A percentile compares a stretch with the other conserved stretches of the same genome.
Conservation (phyloP, 1,140 invertebrate genomes). For the Piezodorus guildinii region DNA sequence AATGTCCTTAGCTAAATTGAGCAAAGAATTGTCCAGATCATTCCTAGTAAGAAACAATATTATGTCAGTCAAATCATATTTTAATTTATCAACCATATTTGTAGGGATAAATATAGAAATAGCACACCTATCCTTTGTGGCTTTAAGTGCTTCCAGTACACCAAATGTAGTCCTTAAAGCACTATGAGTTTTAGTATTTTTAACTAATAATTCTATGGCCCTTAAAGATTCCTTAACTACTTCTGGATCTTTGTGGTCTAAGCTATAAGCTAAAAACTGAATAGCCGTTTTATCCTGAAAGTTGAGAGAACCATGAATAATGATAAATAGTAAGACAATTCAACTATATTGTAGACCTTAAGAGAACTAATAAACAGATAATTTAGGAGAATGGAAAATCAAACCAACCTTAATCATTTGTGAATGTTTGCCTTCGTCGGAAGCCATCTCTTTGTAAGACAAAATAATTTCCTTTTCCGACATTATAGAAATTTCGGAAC, state of each 20-base stretch:
- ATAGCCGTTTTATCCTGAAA: conserved; percentile 23
- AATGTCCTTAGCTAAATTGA: conserved; percentile 7
- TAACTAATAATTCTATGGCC: conserved; percentile 17
- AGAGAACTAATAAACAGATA: neutral
- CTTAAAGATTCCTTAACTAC: conserved; percentile 16
- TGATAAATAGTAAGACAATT: neutral
- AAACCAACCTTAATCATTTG: conserved; percentile 16
- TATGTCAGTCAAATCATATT: too few species aligned
- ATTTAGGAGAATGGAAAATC: neutral
- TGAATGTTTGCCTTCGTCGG: conserved; percentile 12
- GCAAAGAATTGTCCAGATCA: conserved; percentile 4
- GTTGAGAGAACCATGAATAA: conserved; percentile 1
- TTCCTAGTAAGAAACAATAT: neutral
- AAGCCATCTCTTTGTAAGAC: conserved; percentile 14
- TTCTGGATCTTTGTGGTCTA: conserved; percentile 18
- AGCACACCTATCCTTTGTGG: conserved; percentile 8
- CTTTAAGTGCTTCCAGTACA: conserved; percentile 17
- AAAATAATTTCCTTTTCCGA: conserved; percentile 14
- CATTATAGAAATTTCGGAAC: neutral
- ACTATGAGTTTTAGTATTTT: conserved; percentile 1
- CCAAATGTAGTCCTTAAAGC: conserved; percentile 16
- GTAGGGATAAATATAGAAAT: neutral
- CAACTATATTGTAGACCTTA: neutral
- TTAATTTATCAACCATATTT: neutral
- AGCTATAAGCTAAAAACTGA: conserved; percentile 22